Percentiles rank a stretch among this genome's conserved stretches.
Conservation (phyloP, 1,140 invertebrate genomes). For the Meloidogyne exigua region DNA sequence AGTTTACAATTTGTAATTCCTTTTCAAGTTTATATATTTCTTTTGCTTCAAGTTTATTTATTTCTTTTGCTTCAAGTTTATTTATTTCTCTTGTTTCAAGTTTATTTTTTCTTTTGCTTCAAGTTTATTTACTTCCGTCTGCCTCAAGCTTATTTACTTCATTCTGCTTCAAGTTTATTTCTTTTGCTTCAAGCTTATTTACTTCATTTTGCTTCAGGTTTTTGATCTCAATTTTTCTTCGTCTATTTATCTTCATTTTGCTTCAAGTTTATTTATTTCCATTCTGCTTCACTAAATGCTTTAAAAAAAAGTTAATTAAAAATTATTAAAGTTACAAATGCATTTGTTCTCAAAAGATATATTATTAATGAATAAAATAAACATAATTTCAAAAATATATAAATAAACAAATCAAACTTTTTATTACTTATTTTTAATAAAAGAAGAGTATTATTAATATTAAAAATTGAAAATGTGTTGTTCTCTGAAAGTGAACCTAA, state of each 20-base stretch:
- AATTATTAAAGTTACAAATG: not conserved
- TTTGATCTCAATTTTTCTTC: too few species aligned
- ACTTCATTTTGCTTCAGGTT: too few species aligned
- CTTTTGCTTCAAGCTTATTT: not conserved
- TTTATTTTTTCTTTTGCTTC: too few species aligned
- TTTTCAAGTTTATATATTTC: not conserved
- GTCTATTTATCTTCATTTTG: too few species aligned
- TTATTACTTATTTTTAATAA: not conserved
- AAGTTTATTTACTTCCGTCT: too few species aligned
- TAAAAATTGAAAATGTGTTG: not conserved
- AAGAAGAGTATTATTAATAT: not conserved
- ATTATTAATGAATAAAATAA: not conserved
- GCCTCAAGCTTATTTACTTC: too few species aligned
- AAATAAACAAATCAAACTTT: not conserved
- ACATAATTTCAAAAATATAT: not conserved
- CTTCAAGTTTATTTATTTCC: too few species aligned
- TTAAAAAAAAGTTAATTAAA: too few species aligned
- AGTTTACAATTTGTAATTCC: not conserved
- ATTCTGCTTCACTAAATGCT: not conserved
- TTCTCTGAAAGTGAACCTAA: not conserved
- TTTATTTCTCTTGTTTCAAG: not conserved
- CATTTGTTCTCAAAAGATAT: too few species aligned
- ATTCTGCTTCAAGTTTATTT: not conserved
- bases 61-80: not conserved
- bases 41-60: not conserved